phyloP scores from a whole-genome alignment of 2,888 invertebrate genomes.

The Phytoseiulus persimilis region DNA sequence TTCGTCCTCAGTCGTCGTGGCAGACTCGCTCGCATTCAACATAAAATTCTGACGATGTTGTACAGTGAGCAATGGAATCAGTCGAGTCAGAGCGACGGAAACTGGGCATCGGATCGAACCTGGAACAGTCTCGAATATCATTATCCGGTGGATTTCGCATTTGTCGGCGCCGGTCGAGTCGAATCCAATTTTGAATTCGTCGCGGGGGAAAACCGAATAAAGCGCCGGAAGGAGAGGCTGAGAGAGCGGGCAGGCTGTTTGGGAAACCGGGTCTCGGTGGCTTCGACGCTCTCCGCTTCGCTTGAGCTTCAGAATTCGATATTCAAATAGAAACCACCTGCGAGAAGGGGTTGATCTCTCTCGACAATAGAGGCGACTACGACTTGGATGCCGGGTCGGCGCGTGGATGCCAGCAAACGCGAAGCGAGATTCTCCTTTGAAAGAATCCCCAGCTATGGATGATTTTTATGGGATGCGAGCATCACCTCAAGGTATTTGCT shows the following conservation, averaged over 20 bases:
- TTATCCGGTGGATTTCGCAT: too few relatives aligned
- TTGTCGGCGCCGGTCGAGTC: neutral
- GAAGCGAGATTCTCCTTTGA: too few relatives aligned
- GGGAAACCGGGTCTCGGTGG: neutral
- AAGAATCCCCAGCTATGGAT: too few relatives aligned
- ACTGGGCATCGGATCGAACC: too few relatives aligned
- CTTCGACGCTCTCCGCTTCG: neutral
- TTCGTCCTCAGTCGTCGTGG: too few relatives aligned
- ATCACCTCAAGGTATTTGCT: too few relatives aligned
- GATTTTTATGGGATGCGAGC: too few relatives aligned
- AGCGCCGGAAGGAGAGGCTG: neutral
- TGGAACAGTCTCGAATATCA: too few relatives aligned
- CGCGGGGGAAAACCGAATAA: neutral
- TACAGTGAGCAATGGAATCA: too few relatives aligned
- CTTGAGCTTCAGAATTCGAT: neutral
- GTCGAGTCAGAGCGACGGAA: too few relatives aligned
- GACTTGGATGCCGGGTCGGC: neutral
- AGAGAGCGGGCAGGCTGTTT: neutral
- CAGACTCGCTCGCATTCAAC: too few relatives aligned
- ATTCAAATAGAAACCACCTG: constrained; percentile 5
- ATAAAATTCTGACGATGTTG: too few relatives aligned
- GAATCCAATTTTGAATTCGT: neutral
- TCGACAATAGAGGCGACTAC: neutral
- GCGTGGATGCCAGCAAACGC: neutral
- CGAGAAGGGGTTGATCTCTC: neutral